Evolutionary conservation across 1,140 invertebrate species (phyloP), one percentile per base, ranked within the genome.

Genomic region (Monomorium pharaonis): DNA sequence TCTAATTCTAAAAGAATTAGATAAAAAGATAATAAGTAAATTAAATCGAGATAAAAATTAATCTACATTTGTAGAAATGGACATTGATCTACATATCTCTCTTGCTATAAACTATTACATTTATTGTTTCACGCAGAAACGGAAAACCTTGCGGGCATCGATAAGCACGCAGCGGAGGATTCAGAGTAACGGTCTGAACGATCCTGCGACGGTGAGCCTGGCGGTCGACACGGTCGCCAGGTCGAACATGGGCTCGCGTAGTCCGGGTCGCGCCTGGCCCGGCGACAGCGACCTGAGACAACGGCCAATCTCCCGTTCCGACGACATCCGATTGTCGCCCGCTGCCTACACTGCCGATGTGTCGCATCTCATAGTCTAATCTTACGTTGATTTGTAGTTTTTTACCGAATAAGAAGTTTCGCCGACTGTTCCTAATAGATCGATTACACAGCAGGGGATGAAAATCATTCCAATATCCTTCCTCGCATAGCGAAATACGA

Each of bases 131-230:
- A 94, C 24, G 81, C 95, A 98, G 98, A 98, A 98, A 96, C 96
- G 98, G 0, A 98, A 98, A 93, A 97, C 97, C 0, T 94, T 98
- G 84, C 96, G 97, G 86, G 97, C 97, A 16, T 97, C 97, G 10
- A 96, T 97, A 88, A 96, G 97, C 89, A 96, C 96, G 67, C 96
- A 97, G 86, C 96, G 97, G 87, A 96, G 97, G 60, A 96, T 97
- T 51, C 97, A 98, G 92, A 97, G 97, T 4, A 98, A 98, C 91
- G 97, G 98, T 9, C 96, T 98, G 21, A 97, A 97, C 86, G 97
- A 98, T 91, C 95, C 97, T 3, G 95, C 96, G 6, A 97, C 97
- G 12, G 97, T 98, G 70, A 98, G 97, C 90, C 93, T 98, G 80
- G 97, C 97, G 1, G 97, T 98, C 47, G 97, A 98, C 87, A 96